Evolutionary conservation across 1,140 invertebrate genomes (phyloP), one percentile per base, ranked within the genome.

Genomic region (Bursaphelenchus mucronatus): DNA sequence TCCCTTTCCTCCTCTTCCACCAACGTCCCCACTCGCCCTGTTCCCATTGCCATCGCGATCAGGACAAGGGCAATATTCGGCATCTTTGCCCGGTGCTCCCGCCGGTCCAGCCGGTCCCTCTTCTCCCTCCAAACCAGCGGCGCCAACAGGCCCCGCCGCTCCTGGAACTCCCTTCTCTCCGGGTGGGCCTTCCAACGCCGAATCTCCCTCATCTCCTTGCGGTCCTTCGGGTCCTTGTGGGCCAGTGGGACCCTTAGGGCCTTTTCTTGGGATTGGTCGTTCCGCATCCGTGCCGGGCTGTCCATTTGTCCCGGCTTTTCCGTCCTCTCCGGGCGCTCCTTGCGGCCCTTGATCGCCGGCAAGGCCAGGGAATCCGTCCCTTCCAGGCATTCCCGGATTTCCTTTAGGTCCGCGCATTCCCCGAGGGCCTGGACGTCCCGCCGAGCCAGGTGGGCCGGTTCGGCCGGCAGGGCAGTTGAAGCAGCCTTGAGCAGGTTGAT

Each of bases 371-470:
- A 69, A 45, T 7, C 69, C 69, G 47, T 70, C 69, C 15, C 44
- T 5, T 4, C 66, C 66, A 10, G 66, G 61, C 52, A 71, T 51
- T 1, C 67, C 67, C 15, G 67, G 55, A 19, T 17, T 17, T 13
- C 57, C 56, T 41, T 64, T 64, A 7, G 13, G 63, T 64, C 73
- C 73, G 41, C 73, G 73, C 69, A 74, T 71, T 52, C 73, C 73
- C 21, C 73, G 71, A 21, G 69, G 46, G 56, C 72, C 72, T 39
- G 72, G 72, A 44, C 66, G 67, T 51, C 71, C 72, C 8, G 39
- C 40, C 13, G 59, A 40, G 21, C 15, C 13, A 8, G 15, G 59
- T 15, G 55, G 17, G 50, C 71, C 68, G 49, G 55, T 61, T 21
- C 63, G 64, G 13, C 73, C 73, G 13, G 54, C 45, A 13, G 69